Conservation (phyloP, 2,113 vertebrate species). For the Mustela nigripes region DNA sequence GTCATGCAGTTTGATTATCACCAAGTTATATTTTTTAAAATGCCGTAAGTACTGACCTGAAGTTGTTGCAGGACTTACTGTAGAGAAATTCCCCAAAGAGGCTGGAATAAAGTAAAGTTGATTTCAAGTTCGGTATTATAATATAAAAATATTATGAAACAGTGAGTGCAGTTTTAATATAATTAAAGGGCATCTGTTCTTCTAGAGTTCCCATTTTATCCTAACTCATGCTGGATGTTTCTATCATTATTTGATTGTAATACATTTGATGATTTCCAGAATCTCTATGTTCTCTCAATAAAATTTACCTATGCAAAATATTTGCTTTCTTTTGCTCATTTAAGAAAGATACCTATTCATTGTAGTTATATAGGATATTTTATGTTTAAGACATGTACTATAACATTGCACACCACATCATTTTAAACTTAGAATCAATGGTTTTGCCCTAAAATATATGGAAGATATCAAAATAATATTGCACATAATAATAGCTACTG, state of each 20-base stretch:
- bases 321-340: background rate
- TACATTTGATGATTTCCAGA: background rate
- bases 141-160: background rate
- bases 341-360: background rate
- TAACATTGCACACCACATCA: background rate
- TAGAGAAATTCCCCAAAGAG: slow-evolving; percentile 3
- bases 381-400: background rate
- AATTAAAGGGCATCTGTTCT: background rate
- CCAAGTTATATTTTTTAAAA: background rate
- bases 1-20: background rate
- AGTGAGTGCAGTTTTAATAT: background rate
- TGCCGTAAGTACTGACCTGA: slow-evolving; percentile 37
- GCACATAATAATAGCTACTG: background rate
- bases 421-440: background rate
- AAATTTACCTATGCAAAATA: background rate
- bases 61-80: background rate
- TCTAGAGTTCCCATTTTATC: background rate
- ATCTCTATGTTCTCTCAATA: background rate
- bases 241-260: background rate
- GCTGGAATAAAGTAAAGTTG: slow-evolving; percentile 53
- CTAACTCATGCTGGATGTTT: background rate
- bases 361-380: background rate
- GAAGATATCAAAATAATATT: background rate
- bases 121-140: background rate
- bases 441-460: background rate